Percentiles rank a stretch among this genome's conserved stretches.
Conservation (phyloP, 2,797 vertebrate genomes). For the Vipera ursinii region DNA sequence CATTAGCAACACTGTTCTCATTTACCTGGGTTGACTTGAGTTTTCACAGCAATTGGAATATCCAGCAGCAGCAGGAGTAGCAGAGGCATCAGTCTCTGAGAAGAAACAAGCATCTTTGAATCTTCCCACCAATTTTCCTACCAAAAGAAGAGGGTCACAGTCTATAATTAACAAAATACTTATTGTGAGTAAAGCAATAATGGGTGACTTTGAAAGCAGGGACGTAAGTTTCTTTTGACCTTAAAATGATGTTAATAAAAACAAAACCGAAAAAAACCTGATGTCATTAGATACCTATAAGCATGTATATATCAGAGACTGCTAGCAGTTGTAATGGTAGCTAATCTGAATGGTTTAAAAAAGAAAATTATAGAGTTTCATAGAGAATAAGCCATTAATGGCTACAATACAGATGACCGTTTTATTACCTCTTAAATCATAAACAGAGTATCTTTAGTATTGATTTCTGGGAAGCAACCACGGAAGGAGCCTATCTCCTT, state of each 20-base stretch:
- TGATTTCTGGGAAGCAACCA: background rate
- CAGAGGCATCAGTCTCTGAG: background rate
- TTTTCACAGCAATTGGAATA: background rate
- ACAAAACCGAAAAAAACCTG: background rate
- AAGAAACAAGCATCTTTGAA: conserved; percentile 6
- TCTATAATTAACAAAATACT: background rate
- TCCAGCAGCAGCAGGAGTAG: conserved; percentile 14
- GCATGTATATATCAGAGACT: background rate
- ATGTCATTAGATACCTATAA: background rate
- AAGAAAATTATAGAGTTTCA: background rate
- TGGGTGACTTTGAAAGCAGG: background rate
- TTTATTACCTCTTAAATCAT: background rate
- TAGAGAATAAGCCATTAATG: background rate
- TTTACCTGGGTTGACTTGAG: conserved; percentile 37
- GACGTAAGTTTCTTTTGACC: background rate
- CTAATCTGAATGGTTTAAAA: background rate
- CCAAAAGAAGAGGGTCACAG: background rate
- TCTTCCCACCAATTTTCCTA: background rate
- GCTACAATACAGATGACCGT: background rate
- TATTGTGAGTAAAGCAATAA: background rate
- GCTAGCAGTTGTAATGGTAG: background rate
- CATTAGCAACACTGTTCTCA: background rate
- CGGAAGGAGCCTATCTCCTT: background rate
- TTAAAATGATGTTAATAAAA: background rate
- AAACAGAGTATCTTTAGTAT: background rate